Conservation (phyloP, 2,797 vertebrate species). For the Myotis pilosus region DNA sequence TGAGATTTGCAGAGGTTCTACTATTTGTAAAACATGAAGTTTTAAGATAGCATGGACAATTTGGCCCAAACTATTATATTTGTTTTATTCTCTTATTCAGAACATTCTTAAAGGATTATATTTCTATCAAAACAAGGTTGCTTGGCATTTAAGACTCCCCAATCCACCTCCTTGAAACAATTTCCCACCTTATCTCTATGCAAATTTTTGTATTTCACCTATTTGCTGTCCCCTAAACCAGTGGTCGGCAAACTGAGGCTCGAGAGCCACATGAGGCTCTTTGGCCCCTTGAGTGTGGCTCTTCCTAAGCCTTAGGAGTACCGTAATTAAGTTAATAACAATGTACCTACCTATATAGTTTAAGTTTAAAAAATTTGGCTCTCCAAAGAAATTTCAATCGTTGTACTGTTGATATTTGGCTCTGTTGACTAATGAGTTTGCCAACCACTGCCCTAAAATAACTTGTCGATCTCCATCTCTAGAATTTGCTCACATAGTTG, state of each 20-base stretch:
- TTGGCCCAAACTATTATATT: background rate
- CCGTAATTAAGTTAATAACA: too few species aligned
- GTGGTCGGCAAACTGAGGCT: too few species aligned
- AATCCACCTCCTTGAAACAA: background rate
- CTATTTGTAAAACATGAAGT: background rate
- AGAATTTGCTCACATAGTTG: background rate
- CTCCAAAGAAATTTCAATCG: too few species aligned
- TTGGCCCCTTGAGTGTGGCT: too few species aligned
- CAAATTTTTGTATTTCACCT: conserved; percentile 24
- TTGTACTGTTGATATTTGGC: too few species aligned
- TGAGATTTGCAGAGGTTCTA: background rate
- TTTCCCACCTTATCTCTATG: conserved; percentile 9
- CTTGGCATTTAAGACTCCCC: background rate
- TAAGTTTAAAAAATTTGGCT: too few species aligned
- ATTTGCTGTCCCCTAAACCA: background rate
- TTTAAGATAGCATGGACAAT: background rate
- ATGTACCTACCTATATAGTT: too few species aligned
- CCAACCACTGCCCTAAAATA: background rate
- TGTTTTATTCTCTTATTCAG: background rate
- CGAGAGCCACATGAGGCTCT: too few species aligned
- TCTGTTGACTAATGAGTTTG: too few species aligned
- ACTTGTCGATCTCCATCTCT: background rate
- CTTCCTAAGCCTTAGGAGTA: too few species aligned
- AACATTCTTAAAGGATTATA: background rate
- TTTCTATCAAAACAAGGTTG: background rate